Evolutionary conservation across 2,113 vertebrate species (phyloP).

Genomic region (Perca fluviatilis): DNA sequence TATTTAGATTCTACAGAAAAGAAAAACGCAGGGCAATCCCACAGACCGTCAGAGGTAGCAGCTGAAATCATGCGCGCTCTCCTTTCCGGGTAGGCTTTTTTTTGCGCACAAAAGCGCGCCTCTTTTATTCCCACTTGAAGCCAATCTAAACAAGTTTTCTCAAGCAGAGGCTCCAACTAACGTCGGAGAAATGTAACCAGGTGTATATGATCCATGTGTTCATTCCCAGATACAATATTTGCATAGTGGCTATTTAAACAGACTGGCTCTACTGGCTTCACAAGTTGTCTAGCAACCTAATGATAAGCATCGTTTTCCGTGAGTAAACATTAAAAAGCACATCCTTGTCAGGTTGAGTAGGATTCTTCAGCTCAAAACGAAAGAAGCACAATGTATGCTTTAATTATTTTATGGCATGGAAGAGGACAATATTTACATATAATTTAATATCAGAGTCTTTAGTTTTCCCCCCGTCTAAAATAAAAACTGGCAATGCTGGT

Average conservation of each 20-base stretch:
- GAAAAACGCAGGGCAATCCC: constrained; percentile 70
- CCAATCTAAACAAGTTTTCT: constrained; percentile 29
- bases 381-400: neutral
- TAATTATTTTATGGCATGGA: neutral
- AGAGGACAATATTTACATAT: neutral
- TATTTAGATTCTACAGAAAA: constrained; percentile 67
- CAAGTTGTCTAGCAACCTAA: constrained; percentile 85
- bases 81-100: neutral
- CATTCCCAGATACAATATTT: constrained; percentile 65
- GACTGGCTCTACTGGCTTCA: constrained; percentile 65
- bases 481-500: neutral
- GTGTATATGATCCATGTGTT: constrained; percentile 39
- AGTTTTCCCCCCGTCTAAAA: neutral
- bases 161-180: constrained; percentile 17
- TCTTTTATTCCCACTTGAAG: neutral
- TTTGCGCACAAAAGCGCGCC: neutral
- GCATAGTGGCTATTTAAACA: constrained; percentile 74
- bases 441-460: neutral
- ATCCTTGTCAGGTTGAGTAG: constrained; percentile 35
- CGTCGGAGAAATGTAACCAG: constrained; percentile 34
- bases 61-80: neutral
- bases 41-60: constrained; percentile 50
- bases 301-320: constrained; percentile 45
- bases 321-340: constrained; percentile 68
- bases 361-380: neutral